A percentile compares a stretch with the other conserved stretches of the same genome.
Conservation (phyloP, 2,797 vertebrate species). For the Taenioides sp. region DNA sequence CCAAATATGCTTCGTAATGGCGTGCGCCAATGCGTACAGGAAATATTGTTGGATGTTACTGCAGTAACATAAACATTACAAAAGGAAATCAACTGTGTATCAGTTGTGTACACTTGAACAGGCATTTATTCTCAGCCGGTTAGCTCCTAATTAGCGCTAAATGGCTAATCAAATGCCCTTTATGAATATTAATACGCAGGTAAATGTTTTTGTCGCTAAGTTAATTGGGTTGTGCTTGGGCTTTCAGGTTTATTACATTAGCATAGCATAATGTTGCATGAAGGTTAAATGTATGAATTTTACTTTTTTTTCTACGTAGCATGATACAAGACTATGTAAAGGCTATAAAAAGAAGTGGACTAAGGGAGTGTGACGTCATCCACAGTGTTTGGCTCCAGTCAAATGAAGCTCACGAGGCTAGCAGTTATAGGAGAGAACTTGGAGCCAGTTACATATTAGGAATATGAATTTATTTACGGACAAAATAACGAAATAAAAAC, state of each 20-base stretch:
- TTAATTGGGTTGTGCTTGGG: conserved; percentile 10
- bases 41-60: conserved; percentile 1
- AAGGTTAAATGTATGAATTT: neutral
- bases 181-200: conserved; percentile 42
- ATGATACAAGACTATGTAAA: too few relatives aligned
- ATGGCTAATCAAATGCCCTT: conserved; percentile 36
- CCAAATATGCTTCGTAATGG: conserved; percentile 14
- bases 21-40: neutral
- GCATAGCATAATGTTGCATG: too few relatives aligned
- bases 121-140: conserved; percentile 44
- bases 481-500: too few relatives aligned
- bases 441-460: too few relatives aligned
- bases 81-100: conserved; percentile 36
- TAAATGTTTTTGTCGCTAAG: conserved; percentile 27
- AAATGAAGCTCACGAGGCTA: too few relatives aligned
- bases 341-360: too few relatives aligned
- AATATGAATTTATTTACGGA: too few relatives aligned
- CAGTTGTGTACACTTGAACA: conserved; percentile 46
- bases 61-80: conserved; percentile 19
- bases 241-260: conserved; percentile 9
- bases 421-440: too few relatives aligned
- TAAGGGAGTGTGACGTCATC: too few relatives aligned
- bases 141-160: conserved; percentile 46
- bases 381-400: too few relatives aligned
- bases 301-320: too few relatives aligned